phyloP scores from a whole-genome alignment of 1,140 invertebrate genomes.

The Batillaria attramentaria region DNA sequence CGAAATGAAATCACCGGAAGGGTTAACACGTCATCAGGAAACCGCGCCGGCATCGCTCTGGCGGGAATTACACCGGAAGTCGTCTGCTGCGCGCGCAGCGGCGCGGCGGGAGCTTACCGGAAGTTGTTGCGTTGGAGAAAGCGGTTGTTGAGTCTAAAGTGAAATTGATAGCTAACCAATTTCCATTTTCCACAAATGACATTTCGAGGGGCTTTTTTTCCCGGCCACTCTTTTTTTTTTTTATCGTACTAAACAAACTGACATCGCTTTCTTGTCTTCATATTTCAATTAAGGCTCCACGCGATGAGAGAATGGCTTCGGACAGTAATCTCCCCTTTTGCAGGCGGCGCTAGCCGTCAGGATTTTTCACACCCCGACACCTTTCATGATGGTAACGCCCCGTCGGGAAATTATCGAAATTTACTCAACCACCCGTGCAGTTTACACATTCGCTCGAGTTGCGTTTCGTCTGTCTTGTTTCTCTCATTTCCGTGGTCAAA shows the following conservation, averaged over 20 bases:
- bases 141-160: neutral
- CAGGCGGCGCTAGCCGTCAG: slow-evolving; percentile 1
- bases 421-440: slow-evolving; percentile 14
- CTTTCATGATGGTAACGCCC: neutral
- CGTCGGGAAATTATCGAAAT: slow-evolving; percentile 14
- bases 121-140: neutral
- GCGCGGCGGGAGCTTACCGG: slow-evolving; percentile 4
- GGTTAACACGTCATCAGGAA: neutral
- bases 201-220: neutral
- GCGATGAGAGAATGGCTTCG: too few species aligned
- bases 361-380: neutral
- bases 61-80: slow-evolving; percentile 1
- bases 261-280: neutral
- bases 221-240: neutral
- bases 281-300: neutral
- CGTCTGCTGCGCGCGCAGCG: slow-evolving; percentile 14
- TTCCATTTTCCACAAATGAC: neutral
- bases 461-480: neutral
- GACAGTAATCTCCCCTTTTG: too few species aligned
- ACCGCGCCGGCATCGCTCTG: slow-evolving; percentile 1
- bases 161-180: slow-evolving; percentile 5
- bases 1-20: too few species aligned
- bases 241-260: too few species aligned
- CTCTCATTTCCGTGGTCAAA: slow-evolving; percentile 11
- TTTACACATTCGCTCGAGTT: neutral